Percentiles rank a stretch among this genome's conserved stretches.
These are phyloP conservation scores for Aleiodes sp. DNA, from an alignment of 1,140 invertebrate species.

Conservation along the genomic window DNA sequence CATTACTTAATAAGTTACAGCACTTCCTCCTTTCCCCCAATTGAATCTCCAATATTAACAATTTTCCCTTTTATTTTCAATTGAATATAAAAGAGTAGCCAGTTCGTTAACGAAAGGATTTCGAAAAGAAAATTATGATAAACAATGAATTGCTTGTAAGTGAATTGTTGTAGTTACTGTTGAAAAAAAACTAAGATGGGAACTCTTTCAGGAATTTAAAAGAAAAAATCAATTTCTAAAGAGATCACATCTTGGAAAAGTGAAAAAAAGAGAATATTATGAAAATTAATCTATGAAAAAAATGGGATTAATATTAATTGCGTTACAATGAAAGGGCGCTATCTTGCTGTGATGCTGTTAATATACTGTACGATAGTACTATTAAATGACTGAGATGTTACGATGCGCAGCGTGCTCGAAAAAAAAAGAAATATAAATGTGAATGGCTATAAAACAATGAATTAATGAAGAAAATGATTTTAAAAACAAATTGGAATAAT, in stretches of 20 bases:
- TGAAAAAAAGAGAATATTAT: conserved; percentile 21
- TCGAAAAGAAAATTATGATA: neutral
- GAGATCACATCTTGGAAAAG: neutral
- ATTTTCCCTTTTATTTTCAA: neutral
- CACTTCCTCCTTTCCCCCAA: neutral
- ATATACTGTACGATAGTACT: conserved; percentile 58
- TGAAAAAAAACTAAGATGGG: neutral
- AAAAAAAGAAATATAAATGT: conserved; percentile 17
- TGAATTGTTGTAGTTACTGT: conserved; percentile 56
- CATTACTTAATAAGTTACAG: conserved; percentile 23
- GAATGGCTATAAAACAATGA: conserved; percentile 25
- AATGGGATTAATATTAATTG: conserved; percentile 46
- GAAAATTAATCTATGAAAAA: conserved; percentile 9
- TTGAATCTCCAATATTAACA: neutral
- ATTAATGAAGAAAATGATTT: neutral
- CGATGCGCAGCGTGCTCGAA: conserved; percentile 8
- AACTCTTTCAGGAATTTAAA: conserved; percentile 32
- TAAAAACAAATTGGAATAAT: no score
- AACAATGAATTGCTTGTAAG: conserved; percentile 22
- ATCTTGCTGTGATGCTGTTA: conserved; percentile 66
- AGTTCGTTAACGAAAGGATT: neutral
- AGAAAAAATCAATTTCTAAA: conserved; percentile 13
- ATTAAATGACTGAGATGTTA: conserved; percentile 35
- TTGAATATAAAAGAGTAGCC: neutral
- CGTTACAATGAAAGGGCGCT: conserved; percentile 62